Conservation (phyloP, 2,113 vertebrate species). For the Daphoenositta chrysoptera region DNA sequence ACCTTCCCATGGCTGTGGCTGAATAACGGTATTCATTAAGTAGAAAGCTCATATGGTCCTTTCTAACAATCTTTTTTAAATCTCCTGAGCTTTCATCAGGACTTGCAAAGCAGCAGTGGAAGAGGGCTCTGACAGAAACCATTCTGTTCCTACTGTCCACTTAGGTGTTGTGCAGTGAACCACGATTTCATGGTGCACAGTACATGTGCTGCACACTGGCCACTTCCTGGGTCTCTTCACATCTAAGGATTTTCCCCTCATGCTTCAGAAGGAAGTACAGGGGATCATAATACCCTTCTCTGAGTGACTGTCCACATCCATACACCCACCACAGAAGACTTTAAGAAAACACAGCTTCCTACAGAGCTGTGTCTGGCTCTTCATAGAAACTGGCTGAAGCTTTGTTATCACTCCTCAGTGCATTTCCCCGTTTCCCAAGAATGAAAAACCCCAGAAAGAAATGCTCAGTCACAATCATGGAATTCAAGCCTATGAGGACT, state of each 20-base stretch:
- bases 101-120: not conserved
- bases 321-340: not conserved
- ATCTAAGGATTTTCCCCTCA: not conserved
- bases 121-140: not conserved
- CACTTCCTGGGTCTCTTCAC: not conserved
- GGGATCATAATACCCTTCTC: rapidly evolving
- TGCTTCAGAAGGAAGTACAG: not conserved
- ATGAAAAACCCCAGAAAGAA: not conserved
- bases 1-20: not conserved
- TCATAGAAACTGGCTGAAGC: not conserved
- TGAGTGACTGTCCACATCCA: not conserved
- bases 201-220: rapidly evolving
- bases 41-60: not conserved
- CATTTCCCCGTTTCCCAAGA: not conserved
- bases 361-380: not conserved
- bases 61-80: not conserved
- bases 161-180: not conserved
- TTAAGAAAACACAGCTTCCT: not conserved
- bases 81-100: not conserved
- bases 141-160: no score
- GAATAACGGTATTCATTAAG: not conserved
- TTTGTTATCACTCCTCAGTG: not conserved
- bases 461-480: not conserved
- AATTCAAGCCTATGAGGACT: not conserved
- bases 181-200: rapidly evolving